A percentile compares a stretch with the other conserved stretches of the same genome.
Conservation (phyloP, 2,888 invertebrate genomes). For the Steinernema carpocapsae region DNA sequence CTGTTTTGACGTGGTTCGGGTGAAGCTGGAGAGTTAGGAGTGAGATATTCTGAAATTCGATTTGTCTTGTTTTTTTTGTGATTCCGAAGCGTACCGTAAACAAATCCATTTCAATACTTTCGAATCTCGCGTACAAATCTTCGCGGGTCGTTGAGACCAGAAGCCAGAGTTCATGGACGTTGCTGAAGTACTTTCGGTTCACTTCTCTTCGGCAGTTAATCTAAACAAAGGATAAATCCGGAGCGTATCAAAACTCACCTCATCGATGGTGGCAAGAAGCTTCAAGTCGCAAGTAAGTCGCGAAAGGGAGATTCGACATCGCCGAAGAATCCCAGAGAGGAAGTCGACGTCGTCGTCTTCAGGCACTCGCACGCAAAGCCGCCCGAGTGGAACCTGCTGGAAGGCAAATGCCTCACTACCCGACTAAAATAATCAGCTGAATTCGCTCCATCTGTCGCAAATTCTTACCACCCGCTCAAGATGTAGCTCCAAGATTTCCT, state of each 20-base stretch:
- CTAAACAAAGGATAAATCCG: no score
- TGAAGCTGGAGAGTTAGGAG: not conserved
- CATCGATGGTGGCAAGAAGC: not conserved
- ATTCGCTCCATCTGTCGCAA: no score
- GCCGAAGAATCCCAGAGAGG: not conserved
- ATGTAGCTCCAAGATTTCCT: not conserved
- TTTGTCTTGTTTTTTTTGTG: not conserved
- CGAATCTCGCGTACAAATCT: not conserved
- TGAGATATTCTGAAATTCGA: not conserved
- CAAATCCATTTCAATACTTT: not conserved
- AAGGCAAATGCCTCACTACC: not conserved
- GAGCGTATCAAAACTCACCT: no score
- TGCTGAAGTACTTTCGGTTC: conserved; percentile 17
- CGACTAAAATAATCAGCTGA: not conserved
- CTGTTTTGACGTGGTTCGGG: not conserved
- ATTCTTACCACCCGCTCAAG: not conserved
- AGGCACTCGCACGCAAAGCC: not conserved
- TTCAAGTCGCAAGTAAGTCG: not conserved
- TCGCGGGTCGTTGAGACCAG: not conserved
- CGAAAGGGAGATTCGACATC: not conserved
- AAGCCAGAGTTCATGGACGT: conserved; percentile 14
- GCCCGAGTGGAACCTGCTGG: not conserved
- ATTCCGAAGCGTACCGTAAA: not conserved
- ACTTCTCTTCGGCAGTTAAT: not conserved
- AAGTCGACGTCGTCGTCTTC: not conserved